Conservation (phyloP, 37 sponge, comb jelly and placozoan genomes). For the Axinella damicornis region DNA sequence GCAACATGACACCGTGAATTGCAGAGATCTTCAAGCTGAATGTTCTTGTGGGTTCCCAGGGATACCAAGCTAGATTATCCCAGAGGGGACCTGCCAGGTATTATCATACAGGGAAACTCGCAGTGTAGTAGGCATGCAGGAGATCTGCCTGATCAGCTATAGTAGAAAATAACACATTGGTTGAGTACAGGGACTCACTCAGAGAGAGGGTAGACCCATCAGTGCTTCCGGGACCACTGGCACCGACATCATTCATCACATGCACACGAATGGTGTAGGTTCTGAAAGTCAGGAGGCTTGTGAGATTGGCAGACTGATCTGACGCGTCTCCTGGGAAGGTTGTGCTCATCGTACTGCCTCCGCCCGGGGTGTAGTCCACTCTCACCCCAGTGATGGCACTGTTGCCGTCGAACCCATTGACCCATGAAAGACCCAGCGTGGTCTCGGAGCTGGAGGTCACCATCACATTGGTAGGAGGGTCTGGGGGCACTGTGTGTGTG, state of each 20-base stretch:
- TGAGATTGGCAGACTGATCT: not conserved
- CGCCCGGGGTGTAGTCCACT: not conserved
- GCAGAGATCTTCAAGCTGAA: too few relatives aligned
- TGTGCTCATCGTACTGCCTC: too few relatives aligned
- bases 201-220: slow-evolving; percentile 18
- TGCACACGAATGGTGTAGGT: slow-evolving; percentile 11
- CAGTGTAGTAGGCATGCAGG: too few relatives aligned
- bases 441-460: not conserved
- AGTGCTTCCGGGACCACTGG: slow-evolving; percentile 13
- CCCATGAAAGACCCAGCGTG: slow-evolving; percentile 11
- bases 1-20: too few relatives aligned
- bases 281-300: not conserved
- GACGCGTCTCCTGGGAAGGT: too few relatives aligned
- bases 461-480: slow-evolving; percentile 13
- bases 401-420: slow-evolving; percentile 7
- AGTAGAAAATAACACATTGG: too few relatives aligned
- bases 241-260: slow-evolving; percentile 8
- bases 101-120: too few relatives aligned
- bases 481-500: slow-evolving; percentile 44
- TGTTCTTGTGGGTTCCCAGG: too few relatives aligned
- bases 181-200: slow-evolving; percentile 5
- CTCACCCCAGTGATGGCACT: slow-evolving; percentile 11
- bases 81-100: too few relatives aligned
- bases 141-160: too few relatives aligned
- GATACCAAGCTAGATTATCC: too few relatives aligned